Evolutionary conservation across 2,888 invertebrate species (phyloP), one percentile per base, ranked within the genome.

Genomic region (Coleophora deauratella): DNA sequence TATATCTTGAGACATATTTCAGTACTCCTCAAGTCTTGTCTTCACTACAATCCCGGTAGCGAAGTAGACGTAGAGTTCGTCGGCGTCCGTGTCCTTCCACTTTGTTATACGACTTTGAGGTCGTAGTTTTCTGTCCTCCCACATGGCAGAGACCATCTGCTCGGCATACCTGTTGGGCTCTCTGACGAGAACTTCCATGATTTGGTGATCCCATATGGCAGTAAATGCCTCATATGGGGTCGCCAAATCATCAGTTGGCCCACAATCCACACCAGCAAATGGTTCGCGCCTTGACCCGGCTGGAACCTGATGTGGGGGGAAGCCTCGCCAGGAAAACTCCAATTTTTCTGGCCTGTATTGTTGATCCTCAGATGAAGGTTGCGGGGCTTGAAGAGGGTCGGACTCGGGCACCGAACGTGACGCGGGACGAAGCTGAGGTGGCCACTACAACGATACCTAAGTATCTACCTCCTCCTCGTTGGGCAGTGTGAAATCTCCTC

Each of bases 21-120:
- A 59, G 45, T 62, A 62, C 28, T 52, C 54, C 6, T 54, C 47
- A 8, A 51, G 0, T 1, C 45, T 32, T 1, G 42, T 34, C 40
- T 57, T 62, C 0, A 55, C 38, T 1, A 55, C 45, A 1, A 57
- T 14, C 7, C 56, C 57, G 45, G 46, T 54, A 7, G 55, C 52
- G 31, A 55, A 50, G 43, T 43, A 57, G 0, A 37, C 14, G n/a
- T 55, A 54, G 0, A 54, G 33, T 21, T 55, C 54, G 21, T 55
- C 43, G 1, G 15, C 35, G n/a, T 21, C 15, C 7, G 40, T 40
- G 11, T 40, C 40, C 9, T 15, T 1, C 40, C 40, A 40, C 6
- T 21, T 21, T 21, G 28, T 12, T 1, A 39, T 39, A 1, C 32
- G 33, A 33, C 38, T 39, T 8, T 8, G 27, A 13, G 38, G 27